Evolutionary conservation across 2,888 invertebrate species (phyloP).

Genomic region (Hirudinaria manillensis): DNA sequence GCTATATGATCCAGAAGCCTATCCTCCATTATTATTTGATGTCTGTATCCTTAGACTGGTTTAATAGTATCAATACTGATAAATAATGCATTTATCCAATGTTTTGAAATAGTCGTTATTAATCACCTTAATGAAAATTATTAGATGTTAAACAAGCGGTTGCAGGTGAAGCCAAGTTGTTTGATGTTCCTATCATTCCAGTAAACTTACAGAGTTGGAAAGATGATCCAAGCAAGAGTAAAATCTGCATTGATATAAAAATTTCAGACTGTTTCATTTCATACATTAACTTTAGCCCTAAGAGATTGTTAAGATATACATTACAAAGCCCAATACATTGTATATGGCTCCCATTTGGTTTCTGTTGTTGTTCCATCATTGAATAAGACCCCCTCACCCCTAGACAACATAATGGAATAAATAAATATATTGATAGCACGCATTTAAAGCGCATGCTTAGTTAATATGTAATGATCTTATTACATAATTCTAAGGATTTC

Average conservation of each 20-base stretch:
- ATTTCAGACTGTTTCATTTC: no score
- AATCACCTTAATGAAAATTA: neutral
- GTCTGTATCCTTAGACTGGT: constrained; percentile 18
- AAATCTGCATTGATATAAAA: no score
- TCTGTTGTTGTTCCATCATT: no score
- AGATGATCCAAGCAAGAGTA: constrained; percentile 23
- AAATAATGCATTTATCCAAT: neutral
- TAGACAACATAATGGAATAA: no score
- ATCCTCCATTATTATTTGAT: constrained; percentile 19
- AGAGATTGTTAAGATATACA: neutral
- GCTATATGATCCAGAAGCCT: constrained; percentile 6
- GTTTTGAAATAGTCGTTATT: neutral
- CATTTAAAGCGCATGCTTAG: no score
- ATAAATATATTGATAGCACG: no score
- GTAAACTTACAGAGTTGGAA: constrained; percentile 7
- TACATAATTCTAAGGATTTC: no score
- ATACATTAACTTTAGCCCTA: no score
- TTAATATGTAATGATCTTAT: no score
- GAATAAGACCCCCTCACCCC: no score
- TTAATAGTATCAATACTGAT: neutral
- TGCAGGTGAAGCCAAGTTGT: neutral
- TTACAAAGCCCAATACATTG: no score
- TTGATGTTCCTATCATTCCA: neutral
- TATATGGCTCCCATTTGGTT: no score
- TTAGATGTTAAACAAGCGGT: neutral